A percentile compares a stretch with the other conserved stretches of the same genome.
Evolutionary conservation across 2,888 invertebrate genomes (phyloP).

Genomic region (Clitarchus hookeri): DNA sequence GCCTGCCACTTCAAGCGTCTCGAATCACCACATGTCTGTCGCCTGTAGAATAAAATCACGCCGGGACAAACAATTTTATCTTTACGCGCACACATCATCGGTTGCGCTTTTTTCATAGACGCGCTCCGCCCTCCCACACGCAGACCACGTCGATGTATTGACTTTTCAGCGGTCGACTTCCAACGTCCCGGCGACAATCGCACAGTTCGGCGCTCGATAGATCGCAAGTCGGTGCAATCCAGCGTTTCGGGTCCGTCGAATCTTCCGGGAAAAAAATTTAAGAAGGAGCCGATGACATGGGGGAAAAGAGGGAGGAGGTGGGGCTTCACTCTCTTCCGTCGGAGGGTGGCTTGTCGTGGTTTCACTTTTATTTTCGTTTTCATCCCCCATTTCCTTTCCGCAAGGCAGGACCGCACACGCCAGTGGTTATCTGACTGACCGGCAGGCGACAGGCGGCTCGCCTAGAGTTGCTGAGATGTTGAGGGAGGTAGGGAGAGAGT

Average conservation of each 20-base stretch:
- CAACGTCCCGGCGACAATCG: neutral
- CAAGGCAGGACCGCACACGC: neutral
- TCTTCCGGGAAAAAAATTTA: neutral
- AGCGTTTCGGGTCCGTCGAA: neutral
- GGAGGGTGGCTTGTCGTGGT: neutral
- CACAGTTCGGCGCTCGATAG: neutral
- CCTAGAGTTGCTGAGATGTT: too few species aligned
- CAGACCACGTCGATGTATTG: neutral
- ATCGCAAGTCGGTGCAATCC: neutral
- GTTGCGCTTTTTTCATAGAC: too few species aligned
- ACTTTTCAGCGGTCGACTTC: neutral
- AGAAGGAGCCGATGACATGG: neutral
- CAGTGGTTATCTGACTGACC: constrained; percentile 1
- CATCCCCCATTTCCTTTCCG: neutral
- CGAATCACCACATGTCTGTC: too few species aligned
- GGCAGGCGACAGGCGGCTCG: neutral
- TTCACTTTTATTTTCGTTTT: constrained; percentile 8
- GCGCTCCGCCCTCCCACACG: neutral
- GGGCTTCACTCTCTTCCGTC: neutral
- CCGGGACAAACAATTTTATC: too few species aligned
- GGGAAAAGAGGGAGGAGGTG: neutral
- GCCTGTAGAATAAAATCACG: too few species aligned
- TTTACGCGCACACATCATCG: too few species aligned
- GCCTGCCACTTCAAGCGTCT: too few species aligned
- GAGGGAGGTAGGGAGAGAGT: neutral